Percentiles rank a stretch among this genome's conserved stretches.
phyloP scores from a whole-genome alignment of 2,797 vertebrate species.

The Falco rusticolus region DNA sequence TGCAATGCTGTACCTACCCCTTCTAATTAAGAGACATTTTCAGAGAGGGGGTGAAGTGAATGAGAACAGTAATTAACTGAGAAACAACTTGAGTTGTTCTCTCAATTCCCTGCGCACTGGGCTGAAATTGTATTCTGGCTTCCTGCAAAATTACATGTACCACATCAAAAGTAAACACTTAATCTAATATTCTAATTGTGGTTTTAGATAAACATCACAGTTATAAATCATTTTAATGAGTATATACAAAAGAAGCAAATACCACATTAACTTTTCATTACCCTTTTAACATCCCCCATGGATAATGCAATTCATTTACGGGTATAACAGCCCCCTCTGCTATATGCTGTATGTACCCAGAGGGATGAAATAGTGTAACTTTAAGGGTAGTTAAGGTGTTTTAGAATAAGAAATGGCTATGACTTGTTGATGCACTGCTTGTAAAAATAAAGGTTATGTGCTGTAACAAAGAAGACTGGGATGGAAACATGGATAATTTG shows the following conservation, averaged over 20 bases:
- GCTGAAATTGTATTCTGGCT: not conserved
- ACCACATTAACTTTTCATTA: constrained; percentile 54
- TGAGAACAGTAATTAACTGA: constrained; percentile 37
- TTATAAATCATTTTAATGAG: constrained; percentile 53
- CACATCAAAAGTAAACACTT: constrained; percentile 48
- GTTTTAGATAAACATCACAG: not conserved
- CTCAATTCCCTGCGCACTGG: not conserved
- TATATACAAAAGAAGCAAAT: constrained; percentile 30
- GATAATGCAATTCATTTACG: constrained; percentile 10
- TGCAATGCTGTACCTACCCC: not conserved
- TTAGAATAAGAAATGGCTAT: constrained; percentile 5
- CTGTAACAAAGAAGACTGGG: not conserved
- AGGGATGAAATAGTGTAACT: constrained; percentile 4
- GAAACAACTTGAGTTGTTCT: constrained; percentile 10
- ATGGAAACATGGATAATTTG: not conserved
- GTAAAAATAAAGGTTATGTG: constrained; percentile 42
- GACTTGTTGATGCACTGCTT: not conserved
- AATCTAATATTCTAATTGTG: constrained; percentile 51
- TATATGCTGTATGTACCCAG: not conserved
- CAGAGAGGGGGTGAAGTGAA: not conserved
- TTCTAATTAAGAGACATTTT: constrained; percentile 3
- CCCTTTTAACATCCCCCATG: constrained; percentile 17
- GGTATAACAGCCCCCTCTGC: not conserved
- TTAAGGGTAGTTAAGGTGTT: constrained; percentile 13
- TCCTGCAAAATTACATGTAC: constrained; percentile 7